Evolutionary conservation across 1,140 invertebrate species (phyloP).

Genomic region (Drosophila parabipectinata): DNA sequence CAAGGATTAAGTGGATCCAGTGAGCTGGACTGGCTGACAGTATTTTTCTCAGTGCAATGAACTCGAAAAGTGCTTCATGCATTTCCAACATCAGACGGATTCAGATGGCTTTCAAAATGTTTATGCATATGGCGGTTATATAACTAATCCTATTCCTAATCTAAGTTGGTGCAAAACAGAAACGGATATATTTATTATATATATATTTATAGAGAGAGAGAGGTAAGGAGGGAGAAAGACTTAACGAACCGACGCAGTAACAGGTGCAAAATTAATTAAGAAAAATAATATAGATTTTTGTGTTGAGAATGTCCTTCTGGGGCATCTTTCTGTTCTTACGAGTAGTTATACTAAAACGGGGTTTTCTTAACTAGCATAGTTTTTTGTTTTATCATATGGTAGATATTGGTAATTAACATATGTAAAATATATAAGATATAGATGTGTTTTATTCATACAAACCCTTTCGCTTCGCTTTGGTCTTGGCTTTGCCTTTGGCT

Average conservation of each 20-base stretch:
- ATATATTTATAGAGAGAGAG: not conserved
- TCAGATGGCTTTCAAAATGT: constrained; percentile 11
- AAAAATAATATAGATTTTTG: not conserved
- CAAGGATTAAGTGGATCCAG: not conserved
- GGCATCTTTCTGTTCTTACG: constrained; percentile 25
- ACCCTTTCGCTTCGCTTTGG: constrained; percentile 67
- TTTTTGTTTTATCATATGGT: constrained; percentile 22
- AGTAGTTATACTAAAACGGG: constrained; percentile 12
- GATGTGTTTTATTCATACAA: constrained; percentile 78
- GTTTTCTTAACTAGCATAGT: constrained; percentile 36
- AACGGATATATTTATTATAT: not conserved
- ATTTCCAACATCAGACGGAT: constrained; percentile 36
- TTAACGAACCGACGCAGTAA: constrained; percentile 29
- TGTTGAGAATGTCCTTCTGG: not conserved
- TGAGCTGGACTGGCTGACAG: constrained; percentile 4
- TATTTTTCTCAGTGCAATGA: constrained; percentile 16
- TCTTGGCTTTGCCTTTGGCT: constrained; percentile 50
- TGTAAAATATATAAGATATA: constrained; percentile 39
- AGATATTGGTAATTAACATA: constrained; percentile 36
- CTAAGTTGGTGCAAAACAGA: constrained; percentile 32
- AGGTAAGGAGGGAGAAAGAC: constrained; percentile 4
- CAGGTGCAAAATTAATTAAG: constrained; percentile 31
- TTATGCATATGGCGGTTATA: constrained; percentile 18
- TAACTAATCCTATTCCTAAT: constrained; percentile 30
- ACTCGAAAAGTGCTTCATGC: constrained; percentile 20